Evolutionary conservation across 2,888 invertebrate genomes (phyloP), one percentile per base, ranked within the genome.

Genomic region (Cephus pygmeus): DNA sequence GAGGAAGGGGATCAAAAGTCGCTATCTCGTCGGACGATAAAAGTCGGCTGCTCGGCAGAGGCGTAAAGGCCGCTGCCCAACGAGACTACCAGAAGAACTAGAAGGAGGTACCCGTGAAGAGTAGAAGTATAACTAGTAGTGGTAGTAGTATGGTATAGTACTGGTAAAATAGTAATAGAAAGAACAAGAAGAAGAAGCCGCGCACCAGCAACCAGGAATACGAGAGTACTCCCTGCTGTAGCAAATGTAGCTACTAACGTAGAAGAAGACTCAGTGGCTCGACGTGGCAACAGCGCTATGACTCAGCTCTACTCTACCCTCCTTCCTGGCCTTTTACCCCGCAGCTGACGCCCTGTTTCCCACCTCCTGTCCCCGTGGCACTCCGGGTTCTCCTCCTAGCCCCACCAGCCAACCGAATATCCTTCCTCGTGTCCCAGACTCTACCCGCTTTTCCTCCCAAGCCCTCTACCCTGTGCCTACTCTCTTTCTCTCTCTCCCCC

Each of bases 261-360:
- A 75, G 69, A 74, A 40, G 33, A 74, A 56, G 56, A 56, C 56
- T 56, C 56, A 56, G 56, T 56, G 56, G 56, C 30, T 75, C 78
- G 87, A 90, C 88, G 86, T 90, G 91, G 91, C 91, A 91, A 91
- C 90, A 89, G 83, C 86, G 90, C 88, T 90, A 90, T 91, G 91
- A 90, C 88, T 91, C 91, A 90, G 90, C 91, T 89, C 88, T 82
- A 84, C 88, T 86, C 85, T 73, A 75, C 79, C 80, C 79, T 82
- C 81, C 79, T 78, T 71, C 77, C 80, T 40, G 68, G 78, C 80
- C 79, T 84, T 81, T 82, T 80, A 85, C 86, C 85, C 85, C 88
- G 88, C 90, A 90, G 89, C 90, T 89, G 90, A 90, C 90, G 90
- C 90, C 88, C 89, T 87, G 86, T 86, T 85, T 81, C 79, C 83